A percentile compares a stretch with the other conserved stretches of the same genome.
Evolutionary conservation across 2,797 vertebrate species (phyloP).

Genomic region (Crotalus adamanteus): DNA sequence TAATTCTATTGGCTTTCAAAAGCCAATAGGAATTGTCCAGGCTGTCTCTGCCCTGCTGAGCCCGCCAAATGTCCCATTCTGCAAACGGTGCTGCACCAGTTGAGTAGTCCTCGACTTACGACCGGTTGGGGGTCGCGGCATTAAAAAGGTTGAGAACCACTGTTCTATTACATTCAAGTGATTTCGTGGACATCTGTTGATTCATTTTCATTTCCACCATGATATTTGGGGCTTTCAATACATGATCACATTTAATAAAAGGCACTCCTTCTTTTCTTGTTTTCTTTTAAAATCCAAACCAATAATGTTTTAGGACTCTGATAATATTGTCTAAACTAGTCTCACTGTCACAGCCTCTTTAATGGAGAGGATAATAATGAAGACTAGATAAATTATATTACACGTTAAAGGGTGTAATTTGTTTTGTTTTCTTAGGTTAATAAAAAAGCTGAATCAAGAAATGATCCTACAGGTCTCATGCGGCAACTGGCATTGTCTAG

Average conservation of each 20-base stretch:
- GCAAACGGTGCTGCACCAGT: too few relatives aligned
- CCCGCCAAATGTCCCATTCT: too few relatives aligned
- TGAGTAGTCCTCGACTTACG: too few relatives aligned
- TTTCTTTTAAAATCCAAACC: neutral
- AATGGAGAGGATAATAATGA: neutral
- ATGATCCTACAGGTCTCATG: slow-evolving; percentile 94
- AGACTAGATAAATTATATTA: neutral
- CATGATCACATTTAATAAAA: neutral
- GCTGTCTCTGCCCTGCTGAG: too few relatives aligned
- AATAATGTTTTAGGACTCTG: neutral
- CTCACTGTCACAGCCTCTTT: neutral
- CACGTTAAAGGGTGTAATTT: slow-evolving; percentile 1
- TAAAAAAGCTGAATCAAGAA: slow-evolving; percentile 92
- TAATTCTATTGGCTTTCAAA: too few relatives aligned
- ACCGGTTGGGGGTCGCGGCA: too few relatives aligned
- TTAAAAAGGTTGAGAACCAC: too few relatives aligned
- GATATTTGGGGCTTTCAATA: neutral
- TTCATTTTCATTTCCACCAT: neutral
- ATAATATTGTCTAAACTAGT: neutral
- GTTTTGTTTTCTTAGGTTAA: slow-evolving; percentile 75
- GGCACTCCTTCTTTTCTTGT: neutral
- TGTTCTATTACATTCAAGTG: neutral
- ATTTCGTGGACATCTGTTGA: neutral
- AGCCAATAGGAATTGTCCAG: too few relatives aligned
- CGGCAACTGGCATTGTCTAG: slow-evolving; percentile 95